These are phyloP conservation scores for Drosophila ercepeae DNA, from an alignment of 1,140 invertebrate genomes.

Conservation along the genomic window DNA sequence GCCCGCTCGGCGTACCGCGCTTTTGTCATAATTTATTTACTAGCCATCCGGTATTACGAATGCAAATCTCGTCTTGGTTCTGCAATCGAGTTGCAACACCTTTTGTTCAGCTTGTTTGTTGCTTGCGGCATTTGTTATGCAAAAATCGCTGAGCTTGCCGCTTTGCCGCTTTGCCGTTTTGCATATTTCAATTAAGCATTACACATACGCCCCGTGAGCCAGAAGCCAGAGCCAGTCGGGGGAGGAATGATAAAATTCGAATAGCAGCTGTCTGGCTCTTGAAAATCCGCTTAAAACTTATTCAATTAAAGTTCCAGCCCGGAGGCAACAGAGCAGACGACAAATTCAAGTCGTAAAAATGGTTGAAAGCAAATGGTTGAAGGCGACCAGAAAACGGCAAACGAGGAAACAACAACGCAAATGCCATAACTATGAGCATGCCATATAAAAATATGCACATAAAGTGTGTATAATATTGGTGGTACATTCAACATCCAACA, in stretches of 20 bases:
- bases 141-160: constrained; percentile 66
- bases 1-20: constrained; percentile 16
- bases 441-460: constrained; percentile 77
- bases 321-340: constrained; percentile 50
- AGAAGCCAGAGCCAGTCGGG: not conserved
- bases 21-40: constrained; percentile 62
- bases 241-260: not conserved
- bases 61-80: constrained; percentile 61
- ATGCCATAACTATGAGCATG: constrained; percentile 52
- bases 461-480: constrained; percentile 73
- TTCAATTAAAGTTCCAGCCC: constrained; percentile 74
- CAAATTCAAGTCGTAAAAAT: constrained; percentile 75
- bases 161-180: constrained; percentile 36
- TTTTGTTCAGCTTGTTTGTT: constrained; percentile 22
- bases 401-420: constrained; percentile 54
- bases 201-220: constrained; percentile 60
- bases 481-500: not conserved
- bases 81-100: constrained; percentile 75
- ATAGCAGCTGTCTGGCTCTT: constrained; percentile 19
- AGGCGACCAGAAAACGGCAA: constrained; percentile 66
- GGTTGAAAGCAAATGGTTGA: constrained; percentile 63
- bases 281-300: constrained; percentile 81
- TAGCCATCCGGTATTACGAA: constrained; percentile 55
- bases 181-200: constrained; percentile 72
- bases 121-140: constrained; percentile 59